phyloP scores from a whole-genome alignment of 2,888 invertebrate genomes.

The Cecidostiba fungosa region DNA sequence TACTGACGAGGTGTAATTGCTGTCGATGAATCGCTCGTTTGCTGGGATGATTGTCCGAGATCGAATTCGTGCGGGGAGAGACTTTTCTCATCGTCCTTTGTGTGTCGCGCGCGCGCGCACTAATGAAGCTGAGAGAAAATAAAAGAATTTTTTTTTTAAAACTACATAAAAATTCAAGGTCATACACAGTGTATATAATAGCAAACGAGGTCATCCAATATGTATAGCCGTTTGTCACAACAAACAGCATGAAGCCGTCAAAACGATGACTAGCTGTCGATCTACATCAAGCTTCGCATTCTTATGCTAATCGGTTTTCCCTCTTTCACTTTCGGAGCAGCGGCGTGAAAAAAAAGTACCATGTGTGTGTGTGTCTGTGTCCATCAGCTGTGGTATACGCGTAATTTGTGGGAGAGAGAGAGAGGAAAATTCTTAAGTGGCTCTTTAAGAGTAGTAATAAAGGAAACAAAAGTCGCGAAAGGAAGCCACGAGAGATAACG shows the following conservation, averaged over 20 bases:
- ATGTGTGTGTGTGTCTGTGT: background rate
- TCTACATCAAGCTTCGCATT: background rate
- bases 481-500: constrained; percentile 34
- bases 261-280: background rate
- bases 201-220: too few species aligned
- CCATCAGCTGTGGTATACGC: background rate
- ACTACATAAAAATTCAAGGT: too few species aligned
- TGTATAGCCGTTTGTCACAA: background rate
- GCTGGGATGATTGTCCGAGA: background rate
- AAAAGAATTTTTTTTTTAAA: too few species aligned
- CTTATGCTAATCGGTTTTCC: background rate
- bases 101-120: too few species aligned
- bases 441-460: background rate
- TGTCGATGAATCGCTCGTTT: background rate
- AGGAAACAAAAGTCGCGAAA: constrained; percentile 31
- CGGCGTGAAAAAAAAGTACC: background rate
- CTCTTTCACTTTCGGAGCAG: background rate
- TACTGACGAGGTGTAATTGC: background rate
- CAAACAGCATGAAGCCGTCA: background rate
- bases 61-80: too few species aligned
- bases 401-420: background rate
- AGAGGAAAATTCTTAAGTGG: background rate
- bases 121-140: too few species aligned
- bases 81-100: too few species aligned
- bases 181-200: too few species aligned